phyloP scores from a whole-genome alignment of 2,888 invertebrate genomes.

The Aethes cnicana region DNA sequence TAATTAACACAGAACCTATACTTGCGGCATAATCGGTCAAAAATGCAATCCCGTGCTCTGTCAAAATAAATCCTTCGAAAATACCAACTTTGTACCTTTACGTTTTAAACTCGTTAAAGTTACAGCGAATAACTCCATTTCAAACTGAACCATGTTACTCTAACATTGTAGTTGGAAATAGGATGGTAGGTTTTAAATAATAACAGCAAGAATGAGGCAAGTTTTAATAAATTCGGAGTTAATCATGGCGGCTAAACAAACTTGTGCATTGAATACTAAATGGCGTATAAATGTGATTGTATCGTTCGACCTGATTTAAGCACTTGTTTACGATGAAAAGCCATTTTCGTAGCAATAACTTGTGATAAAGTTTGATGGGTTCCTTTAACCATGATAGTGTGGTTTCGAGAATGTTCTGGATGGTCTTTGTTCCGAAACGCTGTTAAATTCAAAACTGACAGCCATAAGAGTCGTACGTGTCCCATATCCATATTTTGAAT shows the following conservation, averaged over 20 bases:
- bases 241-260: constrained; percentile 46
- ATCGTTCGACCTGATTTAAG: constrained; percentile 7
- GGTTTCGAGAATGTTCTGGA: too few relatives aligned
- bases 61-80: constrained; percentile 69
- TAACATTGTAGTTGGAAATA: neutral
- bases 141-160: neutral
- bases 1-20: constrained; percentile 52
- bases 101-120: constrained; percentile 35
- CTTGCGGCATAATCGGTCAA: constrained; percentile 57
- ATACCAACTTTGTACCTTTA: constrained; percentile 67
- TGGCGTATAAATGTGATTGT: constrained; percentile 14
- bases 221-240: constrained; percentile 63
- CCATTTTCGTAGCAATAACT: neutral
- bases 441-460: too few relatives aligned
- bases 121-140: constrained; percentile 32
- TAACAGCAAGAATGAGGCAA: constrained; percentile 42
- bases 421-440: too few relatives aligned
- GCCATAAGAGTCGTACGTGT: too few relatives aligned
- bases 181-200: neutral
- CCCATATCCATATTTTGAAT: too few relatives aligned
- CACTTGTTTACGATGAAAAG: neutral
- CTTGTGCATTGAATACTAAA: constrained; percentile 22
- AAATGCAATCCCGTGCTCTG: constrained; percentile 71
- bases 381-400: too few relatives aligned
- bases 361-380: too few relatives aligned